Conservation (phyloP, 37 sponge, comb jelly and placozoan genomes). For the Haliclona indistincta region DNA sequence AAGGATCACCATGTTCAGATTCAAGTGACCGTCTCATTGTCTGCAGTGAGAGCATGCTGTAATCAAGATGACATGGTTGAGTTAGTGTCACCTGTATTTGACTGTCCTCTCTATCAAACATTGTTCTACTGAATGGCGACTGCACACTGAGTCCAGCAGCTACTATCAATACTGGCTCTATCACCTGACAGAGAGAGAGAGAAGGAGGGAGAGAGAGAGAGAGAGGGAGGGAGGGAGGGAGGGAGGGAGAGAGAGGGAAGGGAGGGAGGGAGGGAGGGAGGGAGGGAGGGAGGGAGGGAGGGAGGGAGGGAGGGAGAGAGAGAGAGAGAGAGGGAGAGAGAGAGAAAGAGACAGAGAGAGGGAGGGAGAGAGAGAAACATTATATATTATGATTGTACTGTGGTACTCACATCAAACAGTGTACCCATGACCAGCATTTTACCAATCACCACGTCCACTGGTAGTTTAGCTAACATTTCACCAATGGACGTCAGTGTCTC, state of each 20-base stretch:
- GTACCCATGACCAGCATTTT: slow-evolving; percentile 94
- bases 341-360: no score
- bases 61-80: not conserved
- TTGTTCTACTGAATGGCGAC: slow-evolving; percentile 75
- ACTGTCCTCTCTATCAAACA: not conserved
- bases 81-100: not conserved
- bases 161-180: slow-evolving; percentile 79
- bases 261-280: slow-evolving; percentile 1
- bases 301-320: not conserved
- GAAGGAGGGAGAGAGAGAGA: not conserved
- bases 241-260: not conserved
- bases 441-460: slow-evolving; percentile 92
- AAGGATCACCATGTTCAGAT: slow-evolving; percentile 89
- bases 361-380: slow-evolving; percentile 1
- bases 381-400: no score
- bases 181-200: slow-evolving; percentile 48
- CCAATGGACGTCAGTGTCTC: slow-evolving; percentile 82
- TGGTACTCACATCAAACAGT: slow-evolving; percentile 65
- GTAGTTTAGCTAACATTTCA: slow-evolving; percentile 86
- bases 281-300: not conserved
- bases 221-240: slow-evolving; percentile 8
- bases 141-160: slow-evolving; percentile 94
- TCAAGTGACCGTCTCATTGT: slow-evolving; percentile 70
- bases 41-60: slow-evolving; percentile 9
- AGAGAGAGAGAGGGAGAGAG: not conserved